Base-by-base conservation (phyloP, 1,140 invertebrate genomes). In the Lutraria rhynchaena region DNA sequence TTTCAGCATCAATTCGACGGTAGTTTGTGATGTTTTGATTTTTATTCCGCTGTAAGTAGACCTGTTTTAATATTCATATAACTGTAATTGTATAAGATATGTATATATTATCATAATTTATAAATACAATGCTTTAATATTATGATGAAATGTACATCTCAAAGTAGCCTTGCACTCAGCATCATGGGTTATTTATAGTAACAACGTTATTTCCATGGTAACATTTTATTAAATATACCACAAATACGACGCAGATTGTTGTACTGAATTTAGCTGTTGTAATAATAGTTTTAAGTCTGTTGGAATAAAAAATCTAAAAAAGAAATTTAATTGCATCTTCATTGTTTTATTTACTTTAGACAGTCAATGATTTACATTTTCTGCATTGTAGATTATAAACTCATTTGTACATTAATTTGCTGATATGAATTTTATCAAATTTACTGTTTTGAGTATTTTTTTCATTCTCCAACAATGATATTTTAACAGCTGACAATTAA, bases 71-170 rank as follows among this genome's bases (percentile, higher is more conserved):
- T 27, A n/a, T 71, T 57, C 5, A 57, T 55, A 37, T 55, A 15
- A 22, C 24, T 57, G 22, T 55, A n/a, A 5, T 55, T 15, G n/a
- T 57, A 37, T 55, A 71, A 49, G 33, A 55, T 65, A 77, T 35
- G 75, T 67, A 65, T 19, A 33, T 51, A 77, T 77, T 77, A 77
- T 67, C 60, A 77, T 77, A 77, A 77, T 77, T 77, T 77, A 77
- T 77, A 65, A 57, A 57, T 44, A 57, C 60, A 27, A 55, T 63
- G 46, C 31, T 67, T 71, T 55, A 77, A 55, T 65, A 65, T 77
- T 49, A 77, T 67, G 61, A 77, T 77, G 75, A 65, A 67, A 77
- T 77, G 75, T 77, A 77, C 75, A 77, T 77, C 60, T 44, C 15
- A n/a, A 77, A 65, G 75, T 77, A 77, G 75, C 49, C 37, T 37